Conservation (phyloP, 2,888 invertebrate species). For the Tipula unca region DNA sequence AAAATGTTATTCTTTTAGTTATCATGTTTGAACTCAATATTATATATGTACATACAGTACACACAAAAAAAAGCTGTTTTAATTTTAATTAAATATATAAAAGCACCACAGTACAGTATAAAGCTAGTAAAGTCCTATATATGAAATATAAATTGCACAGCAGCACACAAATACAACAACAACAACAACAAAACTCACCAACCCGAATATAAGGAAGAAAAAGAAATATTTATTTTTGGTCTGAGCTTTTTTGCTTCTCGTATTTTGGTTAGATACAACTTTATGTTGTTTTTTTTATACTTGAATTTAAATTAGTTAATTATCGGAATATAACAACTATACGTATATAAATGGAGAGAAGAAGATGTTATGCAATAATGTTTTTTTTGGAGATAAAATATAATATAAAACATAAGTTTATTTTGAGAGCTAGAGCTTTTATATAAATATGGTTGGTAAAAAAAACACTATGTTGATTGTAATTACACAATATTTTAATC, state of each 20-base stretch:
- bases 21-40: neutral
- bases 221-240: neutral
- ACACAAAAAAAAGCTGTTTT: neutral
- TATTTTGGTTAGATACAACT: neutral
- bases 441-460: neutral
- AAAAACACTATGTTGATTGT: no score
- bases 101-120: neutral
- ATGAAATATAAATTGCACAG: neutral
- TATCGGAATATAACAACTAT: neutral
- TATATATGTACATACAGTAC: neutral
- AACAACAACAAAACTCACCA: neutral
- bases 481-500: no score
- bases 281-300: neutral
- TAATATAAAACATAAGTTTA: neutral
- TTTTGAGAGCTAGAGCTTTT: neutral
- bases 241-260: neutral
- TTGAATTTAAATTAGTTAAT: slow-evolving; percentile 8
- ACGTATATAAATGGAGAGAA: neutral
- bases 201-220: neutral
- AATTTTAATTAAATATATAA: neutral
- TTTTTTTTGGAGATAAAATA: neutral
- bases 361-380: neutral
- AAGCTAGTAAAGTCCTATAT: neutral
- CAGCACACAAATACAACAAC: neutral
- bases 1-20: slow-evolving; percentile 1